Evolutionary conservation across 2,888 invertebrate genomes (phyloP).

Genomic region (Tuberolachnus salignus): DNA sequence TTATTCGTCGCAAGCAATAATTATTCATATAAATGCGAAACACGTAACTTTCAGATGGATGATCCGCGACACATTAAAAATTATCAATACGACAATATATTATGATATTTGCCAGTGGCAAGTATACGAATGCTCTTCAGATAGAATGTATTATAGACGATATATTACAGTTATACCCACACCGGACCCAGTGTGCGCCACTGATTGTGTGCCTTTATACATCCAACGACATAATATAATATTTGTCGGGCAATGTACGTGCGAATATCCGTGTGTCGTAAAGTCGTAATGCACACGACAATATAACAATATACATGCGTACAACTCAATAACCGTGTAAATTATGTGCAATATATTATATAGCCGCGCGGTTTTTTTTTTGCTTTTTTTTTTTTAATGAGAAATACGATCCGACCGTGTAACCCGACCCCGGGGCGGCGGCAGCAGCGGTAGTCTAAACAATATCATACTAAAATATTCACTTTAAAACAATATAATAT

Average conservation of each 20-base stretch:
- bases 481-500: not conserved
- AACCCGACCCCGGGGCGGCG: slow-evolving; percentile 20
- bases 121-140: no score
- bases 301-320: not conserved
- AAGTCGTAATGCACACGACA: not conserved
- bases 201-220: not conserved
- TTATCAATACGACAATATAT: no score
- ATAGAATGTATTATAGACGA: no score
- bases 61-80: no score
- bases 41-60: no score
- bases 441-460: slow-evolving; percentile 38
- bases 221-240: not conserved
- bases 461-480: slow-evolving; percentile 16
- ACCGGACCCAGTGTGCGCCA: no score
- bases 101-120: no score
- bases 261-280: slow-evolving; percentile 39
- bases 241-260: slow-evolving; percentile 5
- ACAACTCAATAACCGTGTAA: slow-evolving; percentile 24
- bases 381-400: slow-evolving; percentile 21
- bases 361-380: not conserved
- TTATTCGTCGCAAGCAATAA: no score
- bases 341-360: not conserved
- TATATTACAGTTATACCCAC: no score
- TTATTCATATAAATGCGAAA: no score
- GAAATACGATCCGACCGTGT: slow-evolving; percentile 38